Conservation (phyloP, 2,797 vertebrate species). For the Hippoglossus hippoglossus region DNA sequence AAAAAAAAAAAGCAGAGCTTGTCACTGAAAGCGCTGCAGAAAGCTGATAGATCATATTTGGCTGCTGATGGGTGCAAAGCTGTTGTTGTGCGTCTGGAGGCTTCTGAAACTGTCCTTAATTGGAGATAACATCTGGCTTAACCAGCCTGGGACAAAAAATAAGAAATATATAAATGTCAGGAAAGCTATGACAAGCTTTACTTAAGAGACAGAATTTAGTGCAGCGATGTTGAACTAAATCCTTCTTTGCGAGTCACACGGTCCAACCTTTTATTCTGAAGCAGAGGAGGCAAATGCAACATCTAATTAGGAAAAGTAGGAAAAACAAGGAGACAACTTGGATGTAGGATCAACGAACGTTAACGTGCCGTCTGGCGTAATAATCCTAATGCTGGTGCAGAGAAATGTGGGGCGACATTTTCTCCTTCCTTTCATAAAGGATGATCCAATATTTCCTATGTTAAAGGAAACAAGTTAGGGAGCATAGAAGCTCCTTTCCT, state of each 20-base stretch:
- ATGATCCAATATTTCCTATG: no score
- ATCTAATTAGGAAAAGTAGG: no score
- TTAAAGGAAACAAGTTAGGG: no score
- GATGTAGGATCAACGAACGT: no score
- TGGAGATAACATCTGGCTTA: slow-evolving; percentile 61
- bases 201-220: slow-evolving; percentile 6
- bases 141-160: slow-evolving; percentile 24
- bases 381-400: no score
- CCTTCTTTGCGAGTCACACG: background rate
- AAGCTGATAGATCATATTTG: slow-evolving; percentile 29
- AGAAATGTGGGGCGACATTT: no score
- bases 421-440: no score
- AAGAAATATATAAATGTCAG: background rate
- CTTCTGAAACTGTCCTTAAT: slow-evolving; percentile 53
- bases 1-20: background rate
- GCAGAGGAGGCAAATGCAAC: no score
- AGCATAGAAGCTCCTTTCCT: no score
- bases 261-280: slow-evolving; percentile 6
- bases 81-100: slow-evolving; percentile 22
- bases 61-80: slow-evolving; percentile 42
- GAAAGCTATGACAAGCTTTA: slow-evolving; percentile 11
- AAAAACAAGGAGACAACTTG: no score
- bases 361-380: no score
- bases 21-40: slow-evolving; percentile 23
- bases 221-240: no score